Evolutionary conservation across 2,888 invertebrate genomes (phyloP).

Genomic region (Proisotoma minuta): DNA sequence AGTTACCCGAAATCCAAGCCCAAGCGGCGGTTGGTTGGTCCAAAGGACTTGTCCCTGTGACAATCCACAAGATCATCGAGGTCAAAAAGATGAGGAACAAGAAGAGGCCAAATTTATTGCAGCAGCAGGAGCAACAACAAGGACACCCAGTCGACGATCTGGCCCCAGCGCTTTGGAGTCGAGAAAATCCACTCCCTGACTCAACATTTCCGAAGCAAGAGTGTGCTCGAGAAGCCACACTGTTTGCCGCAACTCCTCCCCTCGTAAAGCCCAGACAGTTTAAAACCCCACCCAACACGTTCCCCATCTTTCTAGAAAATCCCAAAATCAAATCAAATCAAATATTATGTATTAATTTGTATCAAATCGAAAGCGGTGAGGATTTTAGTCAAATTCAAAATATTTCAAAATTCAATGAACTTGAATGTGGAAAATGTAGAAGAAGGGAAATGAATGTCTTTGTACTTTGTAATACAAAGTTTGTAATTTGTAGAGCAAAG

Average conservation of each 20-base stretch:
- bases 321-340: neutral
- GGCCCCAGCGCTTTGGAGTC: neutral
- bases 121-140: too few species aligned
- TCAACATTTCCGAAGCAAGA: neutral
- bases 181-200: neutral
- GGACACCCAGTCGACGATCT: too few species aligned
- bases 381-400: too few species aligned
- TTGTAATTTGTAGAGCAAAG: too few species aligned
- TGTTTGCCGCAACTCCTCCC: neutral
- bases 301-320: neutral
- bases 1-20: too few species aligned
- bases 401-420: too few species aligned
- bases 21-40: too few species aligned
- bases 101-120: neutral
- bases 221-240: neutral
- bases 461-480: too few species aligned
- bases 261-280: constrained; percentile 1
- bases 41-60: too few species aligned
- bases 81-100: neutral
- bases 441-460: too few species aligned
- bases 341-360: neutral
- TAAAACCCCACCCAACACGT: neutral
- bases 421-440: too few species aligned
- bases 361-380: too few species aligned
- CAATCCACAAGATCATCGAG: neutral